Conservation (phyloP, 2,797 vertebrate genomes). For the Knipowitschia caucasica region DNA sequence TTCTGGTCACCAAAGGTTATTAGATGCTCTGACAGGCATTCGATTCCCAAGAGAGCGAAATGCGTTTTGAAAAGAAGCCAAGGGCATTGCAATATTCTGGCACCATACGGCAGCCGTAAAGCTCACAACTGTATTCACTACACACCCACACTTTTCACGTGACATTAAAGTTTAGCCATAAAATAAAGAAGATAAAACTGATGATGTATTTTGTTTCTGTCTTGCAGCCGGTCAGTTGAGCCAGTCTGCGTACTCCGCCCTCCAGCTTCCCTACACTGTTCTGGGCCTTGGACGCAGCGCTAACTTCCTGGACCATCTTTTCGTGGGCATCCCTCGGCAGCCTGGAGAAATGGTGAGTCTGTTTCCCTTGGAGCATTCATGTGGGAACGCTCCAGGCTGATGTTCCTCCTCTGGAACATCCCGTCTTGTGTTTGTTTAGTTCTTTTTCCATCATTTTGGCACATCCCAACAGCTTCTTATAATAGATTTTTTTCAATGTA, state of each 20-base stretch:
- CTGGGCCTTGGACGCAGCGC: constrained; percentile 93
- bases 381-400: not conserved
- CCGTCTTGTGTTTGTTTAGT: too few relatives aligned
- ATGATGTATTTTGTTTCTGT: constrained; percentile 1
- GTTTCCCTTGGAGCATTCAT: not conserved
- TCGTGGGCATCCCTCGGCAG: constrained; percentile 89
- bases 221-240: constrained; percentile 90
- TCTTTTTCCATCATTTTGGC: too few relatives aligned
- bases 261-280: constrained; percentile 94
- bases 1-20: not conserved
- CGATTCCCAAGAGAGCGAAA: not conserved
- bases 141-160: not conserved
- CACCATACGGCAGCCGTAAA: not conserved
- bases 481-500: too few relatives aligned
- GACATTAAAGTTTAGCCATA: not conserved
- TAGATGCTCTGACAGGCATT: not conserved
- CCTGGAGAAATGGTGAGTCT: constrained; percentile 80
- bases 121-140: not conserved
- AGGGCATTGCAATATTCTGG: not conserved
- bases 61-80: constrained; percentile 4
- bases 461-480: too few relatives aligned
- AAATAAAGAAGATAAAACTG: not conserved
- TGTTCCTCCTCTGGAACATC: too few relatives aligned
- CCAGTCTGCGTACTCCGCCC: constrained; percentile 91
- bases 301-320: constrained; percentile 95